Percentiles rank a stretch among this genome's conserved stretches.
Evolutionary conservation across 2,888 invertebrate species (phyloP).

Genomic region (Drosophila longiperda): DNA sequence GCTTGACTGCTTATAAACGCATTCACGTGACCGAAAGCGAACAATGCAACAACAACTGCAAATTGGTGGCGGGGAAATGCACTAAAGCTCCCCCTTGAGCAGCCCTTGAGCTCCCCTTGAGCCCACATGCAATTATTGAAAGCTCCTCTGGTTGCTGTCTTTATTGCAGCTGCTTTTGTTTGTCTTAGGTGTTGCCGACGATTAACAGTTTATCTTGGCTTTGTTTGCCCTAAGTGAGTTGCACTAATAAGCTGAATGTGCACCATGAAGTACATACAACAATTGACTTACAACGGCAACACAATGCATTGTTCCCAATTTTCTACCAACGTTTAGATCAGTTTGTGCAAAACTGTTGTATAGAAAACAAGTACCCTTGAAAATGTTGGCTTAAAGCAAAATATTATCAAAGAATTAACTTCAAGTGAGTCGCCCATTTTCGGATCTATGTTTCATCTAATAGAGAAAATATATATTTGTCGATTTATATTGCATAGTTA

Average conservation of each 20-base stretch:
- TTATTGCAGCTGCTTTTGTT: constrained; percentile 46
- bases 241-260: constrained; percentile 62
- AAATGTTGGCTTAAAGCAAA: not conserved
- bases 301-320: not conserved
- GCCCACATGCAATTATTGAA: constrained; percentile 51
- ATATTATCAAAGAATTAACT: not conserved
- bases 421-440: not conserved
- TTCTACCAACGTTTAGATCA: not conserved
- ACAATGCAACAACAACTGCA: constrained; percentile 53
- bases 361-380: not conserved
- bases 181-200: constrained; percentile 66
- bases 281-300: constrained; percentile 38
- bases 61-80: constrained; percentile 11
- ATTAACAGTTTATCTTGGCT: constrained; percentile 68
- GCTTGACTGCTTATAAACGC: constrained; percentile 33
- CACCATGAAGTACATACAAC: constrained; percentile 38
- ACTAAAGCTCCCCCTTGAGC: constrained; percentile 7
- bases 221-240: constrained; percentile 69
- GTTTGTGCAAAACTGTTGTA: not conserved
- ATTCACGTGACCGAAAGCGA: constrained; percentile 54
- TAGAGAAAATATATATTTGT: not conserved
- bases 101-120: constrained; percentile 23
- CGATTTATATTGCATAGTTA: not conserved
- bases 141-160: constrained; percentile 17
- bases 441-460: not conserved